Percentiles rank a stretch among this genome's conserved stretches.
These are phyloP conservation scores for Torymus auratus DNA, from an alignment of 2,888 invertebrate genomes.

Conservation along the genomic window DNA sequence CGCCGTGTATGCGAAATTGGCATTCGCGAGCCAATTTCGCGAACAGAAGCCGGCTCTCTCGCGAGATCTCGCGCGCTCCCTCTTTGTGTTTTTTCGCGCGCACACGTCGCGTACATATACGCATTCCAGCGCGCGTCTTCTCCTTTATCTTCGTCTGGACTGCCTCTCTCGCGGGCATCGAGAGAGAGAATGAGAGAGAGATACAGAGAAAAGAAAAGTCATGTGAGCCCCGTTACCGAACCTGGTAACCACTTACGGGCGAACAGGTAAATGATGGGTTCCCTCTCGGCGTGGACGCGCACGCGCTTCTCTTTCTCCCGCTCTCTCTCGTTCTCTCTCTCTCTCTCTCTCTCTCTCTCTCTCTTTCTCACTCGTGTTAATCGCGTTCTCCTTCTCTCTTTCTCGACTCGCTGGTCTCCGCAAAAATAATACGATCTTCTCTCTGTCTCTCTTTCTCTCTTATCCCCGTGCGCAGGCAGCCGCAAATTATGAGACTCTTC, in stretches of 20 bases:
- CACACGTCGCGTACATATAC: neutral
- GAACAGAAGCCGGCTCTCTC: conserved; percentile 41
- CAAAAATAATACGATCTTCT: conserved; percentile 67
- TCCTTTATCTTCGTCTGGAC: conserved; percentile 21
- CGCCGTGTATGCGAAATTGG: conserved; percentile 36
- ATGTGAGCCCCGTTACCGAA: conserved; percentile 62
- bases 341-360: conserved; percentile 16
- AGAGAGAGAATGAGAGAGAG: conserved; percentile 30
- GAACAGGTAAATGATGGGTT: conserved; percentile 69
- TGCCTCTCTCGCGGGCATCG: neutral
- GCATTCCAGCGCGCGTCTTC: conserved; percentile 28
- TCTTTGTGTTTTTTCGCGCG: conserved; percentile 33
- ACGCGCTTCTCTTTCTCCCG: neutral
- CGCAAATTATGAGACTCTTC: conserved; percentile 69
- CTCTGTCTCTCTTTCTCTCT: neutral
- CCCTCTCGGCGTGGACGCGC: neutral
- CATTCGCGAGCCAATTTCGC: conserved; percentile 51
- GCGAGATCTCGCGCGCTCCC: neutral
- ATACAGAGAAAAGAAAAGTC: conserved; percentile 12
- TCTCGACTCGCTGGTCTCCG: conserved; percentile 56
- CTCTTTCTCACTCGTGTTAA: conserved; percentile 47
- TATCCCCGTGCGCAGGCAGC: conserved; percentile 54
- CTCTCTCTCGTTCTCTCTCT: conserved; percentile 7
- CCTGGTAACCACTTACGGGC: conserved; percentile 62
- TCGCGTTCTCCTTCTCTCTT: conserved; percentile 55